A percentile compares a stretch with the other conserved stretches of the same genome.
These are phyloP conservation scores for Anabacerthia variegaticeps DNA, from an alignment of 2,797 vertebrate species.

Conservation along the genomic window DNA sequence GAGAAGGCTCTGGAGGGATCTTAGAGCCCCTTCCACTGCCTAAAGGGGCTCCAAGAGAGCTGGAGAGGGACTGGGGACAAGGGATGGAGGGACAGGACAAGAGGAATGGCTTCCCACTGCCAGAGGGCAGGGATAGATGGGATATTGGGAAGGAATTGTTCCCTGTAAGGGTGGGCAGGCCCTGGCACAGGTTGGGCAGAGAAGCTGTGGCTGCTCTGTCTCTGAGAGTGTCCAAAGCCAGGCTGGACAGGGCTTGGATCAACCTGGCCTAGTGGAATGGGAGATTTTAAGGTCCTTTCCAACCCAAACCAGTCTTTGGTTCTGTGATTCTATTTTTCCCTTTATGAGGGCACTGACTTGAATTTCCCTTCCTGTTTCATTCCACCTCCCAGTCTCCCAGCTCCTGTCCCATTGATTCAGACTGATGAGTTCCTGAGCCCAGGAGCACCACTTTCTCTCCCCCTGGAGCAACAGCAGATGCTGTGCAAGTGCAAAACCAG, in stretches of 20 bases:
- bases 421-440: background rate
- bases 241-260: background rate
- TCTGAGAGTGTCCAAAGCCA: background rate
- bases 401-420: background rate
- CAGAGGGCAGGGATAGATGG: background rate
- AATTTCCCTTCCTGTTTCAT: background rate
- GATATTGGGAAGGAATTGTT: background rate
- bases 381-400: background rate
- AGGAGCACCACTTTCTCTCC: background rate
- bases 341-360: background rate
- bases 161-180: background rate
- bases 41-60: background rate
- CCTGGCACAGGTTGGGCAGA: background rate
- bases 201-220: background rate
- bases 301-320: background rate
- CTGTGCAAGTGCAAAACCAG: background rate
- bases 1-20: background rate
- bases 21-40: background rate
- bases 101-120: background rate
- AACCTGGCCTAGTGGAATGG: background rate
- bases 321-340: background rate
- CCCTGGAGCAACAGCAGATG: background rate
- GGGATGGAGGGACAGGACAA: accelerated
- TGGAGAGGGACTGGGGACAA: background rate
- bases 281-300: background rate